Base-by-base conservation (phyloP, 2,113 vertebrate genomes). In the Saccopteryx bilineata region DNA sequence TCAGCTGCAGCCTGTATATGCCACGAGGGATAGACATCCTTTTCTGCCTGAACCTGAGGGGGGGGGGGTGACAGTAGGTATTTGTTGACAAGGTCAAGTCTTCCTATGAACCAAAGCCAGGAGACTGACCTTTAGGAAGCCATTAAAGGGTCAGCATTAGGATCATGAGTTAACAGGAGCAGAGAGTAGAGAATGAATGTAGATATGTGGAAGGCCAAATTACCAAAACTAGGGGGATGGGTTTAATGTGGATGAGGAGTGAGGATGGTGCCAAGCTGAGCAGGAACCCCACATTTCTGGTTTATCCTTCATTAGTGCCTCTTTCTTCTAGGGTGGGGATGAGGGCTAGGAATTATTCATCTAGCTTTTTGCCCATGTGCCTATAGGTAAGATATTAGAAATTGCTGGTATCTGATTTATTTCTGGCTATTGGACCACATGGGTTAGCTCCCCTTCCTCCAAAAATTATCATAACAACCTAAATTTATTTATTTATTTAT, bases 401-500 rank as follows among this genome's bases (percentile, higher is more conserved):
- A 46, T 1, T 15, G 24, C 11, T 65, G 18, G 7, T 71, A 18
- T 78, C 26, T 91, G 46, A 26, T 72, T 79, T 96, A 33, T 85
- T 93, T 82, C 65, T 79, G 48, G 10, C 21, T 79, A 6, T 63
- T 48, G 24, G 79, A 75, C 48, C 63, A 19, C 48, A 24, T 90
- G 33, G 33, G 14, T 71, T 54, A 50, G 31, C 33, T 52, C 28
- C 19, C 9, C 85, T 74, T 83, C 48, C 68, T 83, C 6, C 74
- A 90, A 56, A 93, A 72, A 58, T 80, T n/a, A 94, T 80, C 31
- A 18, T 56, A 81, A 76, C 3, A 33, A 80, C 23, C 56, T 26
- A 48, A 48, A 10, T 21, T 92, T 78, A 72, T 88, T 81, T 72
- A 95, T 78, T 81, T 85, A 39, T 89, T 79, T 50, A 31, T 87